Evolutionary conservation across 1,140 invertebrate genomes (phyloP).

Genomic region (Hermatobates lingyangjiaoensis): DNA sequence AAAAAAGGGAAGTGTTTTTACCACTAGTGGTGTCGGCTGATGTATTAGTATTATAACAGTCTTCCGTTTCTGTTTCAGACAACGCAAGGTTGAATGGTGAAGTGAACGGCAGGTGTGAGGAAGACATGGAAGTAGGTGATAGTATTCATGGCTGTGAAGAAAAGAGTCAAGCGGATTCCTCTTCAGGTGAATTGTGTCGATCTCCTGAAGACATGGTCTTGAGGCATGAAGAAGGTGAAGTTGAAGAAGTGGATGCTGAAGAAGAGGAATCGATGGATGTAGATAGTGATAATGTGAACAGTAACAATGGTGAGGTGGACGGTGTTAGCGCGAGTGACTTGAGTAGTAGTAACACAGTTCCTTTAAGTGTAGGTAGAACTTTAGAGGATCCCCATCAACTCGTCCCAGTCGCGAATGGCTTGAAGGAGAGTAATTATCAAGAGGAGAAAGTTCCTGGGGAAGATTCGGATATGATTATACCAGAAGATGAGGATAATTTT

Average conservation of each 20-base stretch:
- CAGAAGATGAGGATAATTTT: conserved; percentile 8
- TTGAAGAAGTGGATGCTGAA: conserved; percentile 16
- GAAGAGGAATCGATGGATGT: conserved; percentile 3
- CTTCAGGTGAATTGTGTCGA: background rate
- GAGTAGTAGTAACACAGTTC: no score
- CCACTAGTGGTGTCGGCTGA: no score
- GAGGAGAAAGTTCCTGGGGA: conserved; percentile 10
- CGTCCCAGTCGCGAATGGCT: conserved; percentile 10
- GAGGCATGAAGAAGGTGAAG: conserved; percentile 10
- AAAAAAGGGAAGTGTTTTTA: no score
- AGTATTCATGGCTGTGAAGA: no score
- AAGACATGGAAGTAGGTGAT: conserved; percentile 13
- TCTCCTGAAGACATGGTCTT: background rate
- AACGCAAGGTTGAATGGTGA: conserved; percentile 24
- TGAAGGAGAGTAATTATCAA: no score
- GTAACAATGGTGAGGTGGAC: background rate
- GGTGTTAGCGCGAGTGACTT: no score
- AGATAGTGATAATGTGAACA: background rate
- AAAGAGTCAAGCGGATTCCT: conserved; percentile 1
- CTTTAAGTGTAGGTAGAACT: no score
- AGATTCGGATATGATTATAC: no score
- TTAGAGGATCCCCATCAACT: background rate
- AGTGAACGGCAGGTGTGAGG: conserved; percentile 21
- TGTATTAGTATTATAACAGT: background rate
- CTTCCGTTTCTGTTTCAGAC: conserved; percentile 19